A percentile compares a stretch with the other conserved stretches of the same genome.
Conservation (phyloP, 1,140 invertebrate species). For the Pogonomyrmex barbatus region DNA sequence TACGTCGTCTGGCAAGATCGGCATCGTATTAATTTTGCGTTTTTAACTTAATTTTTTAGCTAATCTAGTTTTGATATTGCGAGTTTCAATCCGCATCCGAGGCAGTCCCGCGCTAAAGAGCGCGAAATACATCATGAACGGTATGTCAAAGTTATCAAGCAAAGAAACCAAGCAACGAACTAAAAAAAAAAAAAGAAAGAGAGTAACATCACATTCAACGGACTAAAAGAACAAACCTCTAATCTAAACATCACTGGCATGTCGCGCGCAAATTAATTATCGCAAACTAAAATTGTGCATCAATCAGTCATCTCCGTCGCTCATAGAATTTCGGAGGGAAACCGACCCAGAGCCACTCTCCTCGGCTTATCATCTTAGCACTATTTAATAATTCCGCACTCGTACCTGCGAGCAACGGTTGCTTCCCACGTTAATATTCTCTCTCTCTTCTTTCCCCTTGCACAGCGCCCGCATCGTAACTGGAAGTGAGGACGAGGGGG, state of each 20-base stretch:
- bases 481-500: constrained; percentile 66
- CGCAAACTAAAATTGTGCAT: constrained; percentile 19
- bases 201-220: neutral
- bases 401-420: neutral
- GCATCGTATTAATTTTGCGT: constrained; percentile 48
- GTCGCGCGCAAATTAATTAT: constrained; percentile 28
- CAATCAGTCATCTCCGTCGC: constrained; percentile 18
- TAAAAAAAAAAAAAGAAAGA: neutral
- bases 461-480: constrained; percentile 80
- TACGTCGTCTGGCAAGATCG: neutral
- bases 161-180: constrained; percentile 27
- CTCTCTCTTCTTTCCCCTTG: constrained; percentile 43
- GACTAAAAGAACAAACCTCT: constrained; percentile 30
- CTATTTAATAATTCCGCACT: constrained; percentile 21
- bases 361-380: constrained; percentile 51
- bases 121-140: constrained; percentile 71
- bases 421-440: constrained; percentile 12
- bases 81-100: constrained; percentile 66
- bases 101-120: constrained; percentile 49
- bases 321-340: constrained; percentile 23
- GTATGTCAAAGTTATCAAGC: constrained; percentile 58
- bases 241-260: constrained; percentile 13
- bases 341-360: constrained; percentile 37
- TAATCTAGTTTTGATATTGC: constrained; percentile 68
- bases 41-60: constrained; percentile 67